Conservation (phyloP, 2,113 vertebrate genomes). For the Chamaea fasciata region DNA sequence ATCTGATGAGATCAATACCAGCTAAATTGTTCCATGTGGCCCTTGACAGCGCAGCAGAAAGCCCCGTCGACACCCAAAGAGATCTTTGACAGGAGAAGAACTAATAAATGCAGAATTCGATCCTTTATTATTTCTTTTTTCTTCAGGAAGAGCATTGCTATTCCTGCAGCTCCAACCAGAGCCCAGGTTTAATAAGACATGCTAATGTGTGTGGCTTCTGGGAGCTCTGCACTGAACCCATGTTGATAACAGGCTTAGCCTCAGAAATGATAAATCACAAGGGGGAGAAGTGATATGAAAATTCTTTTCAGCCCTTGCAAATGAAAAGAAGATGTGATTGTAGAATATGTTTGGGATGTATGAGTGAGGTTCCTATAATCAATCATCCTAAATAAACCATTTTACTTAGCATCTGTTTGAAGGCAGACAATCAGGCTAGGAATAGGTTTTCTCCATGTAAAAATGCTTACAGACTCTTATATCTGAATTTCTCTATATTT, state of each 20-base stretch:
- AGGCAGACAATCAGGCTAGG: constrained; percentile 3
- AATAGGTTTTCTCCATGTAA: background rate
- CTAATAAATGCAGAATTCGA: constrained; percentile 35
- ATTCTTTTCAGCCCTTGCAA: constrained; percentile 70
- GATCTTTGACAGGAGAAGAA: background rate
- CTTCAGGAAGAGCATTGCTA: background rate
- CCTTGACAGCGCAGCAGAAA: background rate
- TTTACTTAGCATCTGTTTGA: constrained; percentile 68
- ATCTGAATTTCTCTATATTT: background rate
- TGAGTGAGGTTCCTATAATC: constrained; percentile 62
- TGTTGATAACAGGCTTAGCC: constrained; percentile 72
- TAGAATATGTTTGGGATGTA: constrained; percentile 63
- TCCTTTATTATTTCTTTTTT: constrained; percentile 47
- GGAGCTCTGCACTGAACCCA: constrained; percentile 67
- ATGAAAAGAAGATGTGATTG: constrained; percentile 77
- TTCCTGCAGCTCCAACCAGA: constrained; percentile 47
- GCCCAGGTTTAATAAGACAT: constrained; percentile 74
- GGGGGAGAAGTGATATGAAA: constrained; percentile 67
- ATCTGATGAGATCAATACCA: constrained; percentile 2
- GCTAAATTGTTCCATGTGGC: background rate
- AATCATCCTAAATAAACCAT: constrained; percentile 71
- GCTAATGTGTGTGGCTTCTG: constrained; percentile 69
- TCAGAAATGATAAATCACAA: constrained; percentile 73
- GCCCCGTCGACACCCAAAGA: background rate
- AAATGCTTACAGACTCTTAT: background rate